Evolutionary conservation across 2,797 vertebrate species (phyloP).

Genomic region (Tragopan temminckii): DNA sequence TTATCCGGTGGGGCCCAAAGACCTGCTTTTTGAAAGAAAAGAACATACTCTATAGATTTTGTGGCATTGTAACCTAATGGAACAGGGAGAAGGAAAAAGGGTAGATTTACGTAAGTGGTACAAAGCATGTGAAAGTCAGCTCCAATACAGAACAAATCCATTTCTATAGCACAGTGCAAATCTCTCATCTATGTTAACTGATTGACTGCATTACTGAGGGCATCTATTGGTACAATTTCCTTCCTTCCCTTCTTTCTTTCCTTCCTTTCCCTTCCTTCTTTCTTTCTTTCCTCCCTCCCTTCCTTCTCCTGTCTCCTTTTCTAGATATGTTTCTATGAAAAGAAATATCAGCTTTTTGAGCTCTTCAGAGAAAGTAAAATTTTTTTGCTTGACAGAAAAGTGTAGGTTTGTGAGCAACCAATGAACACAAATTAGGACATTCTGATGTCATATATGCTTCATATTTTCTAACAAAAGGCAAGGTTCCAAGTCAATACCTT

Average conservation of each 20-base stretch:
- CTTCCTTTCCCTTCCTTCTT: too few relatives aligned
- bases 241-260: neutral
- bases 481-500: neutral
- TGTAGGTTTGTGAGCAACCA: neutral
- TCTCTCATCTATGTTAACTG: neutral
- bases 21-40: neutral
- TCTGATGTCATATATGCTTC: neutral
- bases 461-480: neutral
- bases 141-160: neutral
- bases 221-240: neutral
- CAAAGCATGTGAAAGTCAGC: neutral
- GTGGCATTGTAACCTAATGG: neutral
- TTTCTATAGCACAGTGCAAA: neutral
- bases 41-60: neutral
- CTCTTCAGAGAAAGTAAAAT: neutral
- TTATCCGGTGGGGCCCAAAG: fast-evolving
- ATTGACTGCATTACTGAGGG: neutral
- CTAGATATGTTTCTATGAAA: neutral
- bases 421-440: neutral
- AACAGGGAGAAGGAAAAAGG: neutral
- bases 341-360: neutral
- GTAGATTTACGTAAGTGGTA: neutral
- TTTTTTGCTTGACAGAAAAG: neutral
- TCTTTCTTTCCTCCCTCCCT: too few relatives aligned
- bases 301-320: neutral